Conservation (phyloP, 2,797 vertebrate species). For the Parauchenoglanis ngamensis region DNA sequence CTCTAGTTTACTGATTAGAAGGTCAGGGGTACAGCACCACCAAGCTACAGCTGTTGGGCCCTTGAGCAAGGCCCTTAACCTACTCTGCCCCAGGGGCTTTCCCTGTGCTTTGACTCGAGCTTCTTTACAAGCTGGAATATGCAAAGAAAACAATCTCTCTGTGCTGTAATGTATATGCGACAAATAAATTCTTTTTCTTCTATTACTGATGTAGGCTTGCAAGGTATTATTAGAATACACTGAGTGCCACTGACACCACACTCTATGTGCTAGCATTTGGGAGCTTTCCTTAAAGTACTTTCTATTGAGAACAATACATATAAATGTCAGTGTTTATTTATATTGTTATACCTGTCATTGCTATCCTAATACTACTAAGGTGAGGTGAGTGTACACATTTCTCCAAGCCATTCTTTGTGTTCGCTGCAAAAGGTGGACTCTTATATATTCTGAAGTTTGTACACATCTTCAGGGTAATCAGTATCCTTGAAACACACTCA, state of each 20-base stretch:
- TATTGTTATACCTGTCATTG: not conserved
- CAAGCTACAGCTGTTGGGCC: too few relatives aligned
- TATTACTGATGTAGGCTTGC: not conserved
- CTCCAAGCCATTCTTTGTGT: not conserved
- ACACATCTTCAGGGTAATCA: constrained; percentile 25
- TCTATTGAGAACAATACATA: not conserved
- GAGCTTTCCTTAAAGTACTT: not conserved
- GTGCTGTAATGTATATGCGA: too few relatives aligned
- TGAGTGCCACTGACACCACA: not conserved
- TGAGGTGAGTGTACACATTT: not conserved
- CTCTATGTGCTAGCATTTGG: not conserved
- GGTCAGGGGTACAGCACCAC: too few relatives aligned
- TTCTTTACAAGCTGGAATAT: too few relatives aligned
- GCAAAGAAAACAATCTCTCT: too few relatives aligned
- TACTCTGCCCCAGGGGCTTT: too few relatives aligned
- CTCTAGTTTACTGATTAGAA: too few relatives aligned
- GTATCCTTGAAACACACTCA: constrained; percentile 38
- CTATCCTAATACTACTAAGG: not conserved
- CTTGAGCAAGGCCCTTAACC: too few relatives aligned
- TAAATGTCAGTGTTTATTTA: not conserved
- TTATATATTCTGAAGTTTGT: not conserved
- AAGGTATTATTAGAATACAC: not conserved
- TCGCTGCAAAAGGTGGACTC: not conserved
- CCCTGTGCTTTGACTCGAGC: too few relatives aligned
- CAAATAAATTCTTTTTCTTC: too few relatives aligned